Conservation (phyloP, 2,797 vertebrate species). For the Salmo trutta region DNA sequence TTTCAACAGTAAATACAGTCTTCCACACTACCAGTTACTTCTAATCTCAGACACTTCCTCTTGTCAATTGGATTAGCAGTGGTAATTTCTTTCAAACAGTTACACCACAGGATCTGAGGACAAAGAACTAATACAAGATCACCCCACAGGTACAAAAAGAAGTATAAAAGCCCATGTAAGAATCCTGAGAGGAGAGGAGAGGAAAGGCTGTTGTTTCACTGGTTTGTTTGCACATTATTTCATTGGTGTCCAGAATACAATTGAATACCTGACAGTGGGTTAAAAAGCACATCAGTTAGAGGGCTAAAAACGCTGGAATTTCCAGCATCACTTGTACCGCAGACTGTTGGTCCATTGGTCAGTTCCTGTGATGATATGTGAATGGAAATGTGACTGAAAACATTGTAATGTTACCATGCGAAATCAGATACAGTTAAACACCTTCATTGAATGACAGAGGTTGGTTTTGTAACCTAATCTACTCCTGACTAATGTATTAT, state of each 20-base stretch:
- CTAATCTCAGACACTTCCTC: conserved; percentile 41
- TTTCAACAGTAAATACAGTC: conserved; percentile 68
- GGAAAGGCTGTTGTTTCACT: conserved; percentile 67
- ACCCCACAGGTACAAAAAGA: conserved; percentile 50
- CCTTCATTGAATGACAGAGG: conserved; percentile 65
- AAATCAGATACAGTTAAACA: conserved; percentile 49
- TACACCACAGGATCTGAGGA: conserved; percentile 48
- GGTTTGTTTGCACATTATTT: conserved; percentile 61
- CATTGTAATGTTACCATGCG: conserved; percentile 22
- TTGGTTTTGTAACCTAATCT: conserved; percentile 54
- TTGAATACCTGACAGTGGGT: conserved; percentile 18
- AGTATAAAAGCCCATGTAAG: conserved; percentile 41
- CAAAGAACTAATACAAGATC: conserved; percentile 27
- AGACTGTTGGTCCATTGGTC: conserved; percentile 26
- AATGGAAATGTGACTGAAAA: conserved; percentile 35
- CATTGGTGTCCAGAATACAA: conserved; percentile 58
- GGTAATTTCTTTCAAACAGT: conserved; percentile 46
- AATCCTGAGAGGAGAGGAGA: conserved; percentile 71
- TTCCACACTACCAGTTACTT: conserved; percentile 39
- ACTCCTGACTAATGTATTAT: conserved; percentile 63
- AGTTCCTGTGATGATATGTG: conserved; percentile 37
- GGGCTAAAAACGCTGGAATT: conserved; percentile 31
- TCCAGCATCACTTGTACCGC: conserved; percentile 57
- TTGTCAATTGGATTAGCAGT: conserved; percentile 45
- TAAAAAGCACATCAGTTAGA: conserved; percentile 38